Conservation (phyloP, 2,888 invertebrate species). For the Agrochola lychnidis region DNA sequence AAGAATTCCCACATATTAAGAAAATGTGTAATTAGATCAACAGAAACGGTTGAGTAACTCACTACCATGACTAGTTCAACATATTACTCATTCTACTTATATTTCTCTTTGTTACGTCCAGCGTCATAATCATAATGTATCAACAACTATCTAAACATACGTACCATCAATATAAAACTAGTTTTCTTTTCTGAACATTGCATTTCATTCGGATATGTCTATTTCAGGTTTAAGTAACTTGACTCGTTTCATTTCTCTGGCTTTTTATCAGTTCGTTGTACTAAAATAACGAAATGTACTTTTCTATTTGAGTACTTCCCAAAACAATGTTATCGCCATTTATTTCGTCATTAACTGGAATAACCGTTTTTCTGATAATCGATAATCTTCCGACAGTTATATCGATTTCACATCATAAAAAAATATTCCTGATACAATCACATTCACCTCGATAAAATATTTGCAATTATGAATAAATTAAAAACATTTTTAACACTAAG, state of each 20-base stretch:
- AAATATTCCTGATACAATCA: slow-evolving; percentile 2
- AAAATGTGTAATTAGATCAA: neutral
- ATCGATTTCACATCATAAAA: neutral
- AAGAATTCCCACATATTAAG: neutral
- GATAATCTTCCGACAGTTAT: slow-evolving; percentile 8
- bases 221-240: neutral
- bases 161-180: neutral
- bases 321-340: slow-evolving; percentile 4
- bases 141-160: slow-evolving; percentile 24
- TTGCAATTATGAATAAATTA: slow-evolving; percentile 31
- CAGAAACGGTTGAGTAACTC: neutral
- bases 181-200: slow-evolving; percentile 1
- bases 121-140: neutral
- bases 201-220: neutral
- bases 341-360: slow-evolving; percentile 24
- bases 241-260: neutral
- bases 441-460: slow-evolving; percentile 20
- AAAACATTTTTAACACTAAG: slow-evolving; percentile 2
- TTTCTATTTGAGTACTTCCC: neutral
- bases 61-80: neutral
- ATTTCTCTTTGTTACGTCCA: slow-evolving; percentile 17
- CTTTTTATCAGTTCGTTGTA: neutral
- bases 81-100: slow-evolving; percentile 6
- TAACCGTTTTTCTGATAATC: slow-evolving; percentile 10
- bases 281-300: neutral